Percentiles rank a stretch among this genome's conserved stretches.
Evolutionary conservation across 2,113 vertebrate genomes (phyloP).

Genomic region (Tychaedon coryphoeus): DNA sequence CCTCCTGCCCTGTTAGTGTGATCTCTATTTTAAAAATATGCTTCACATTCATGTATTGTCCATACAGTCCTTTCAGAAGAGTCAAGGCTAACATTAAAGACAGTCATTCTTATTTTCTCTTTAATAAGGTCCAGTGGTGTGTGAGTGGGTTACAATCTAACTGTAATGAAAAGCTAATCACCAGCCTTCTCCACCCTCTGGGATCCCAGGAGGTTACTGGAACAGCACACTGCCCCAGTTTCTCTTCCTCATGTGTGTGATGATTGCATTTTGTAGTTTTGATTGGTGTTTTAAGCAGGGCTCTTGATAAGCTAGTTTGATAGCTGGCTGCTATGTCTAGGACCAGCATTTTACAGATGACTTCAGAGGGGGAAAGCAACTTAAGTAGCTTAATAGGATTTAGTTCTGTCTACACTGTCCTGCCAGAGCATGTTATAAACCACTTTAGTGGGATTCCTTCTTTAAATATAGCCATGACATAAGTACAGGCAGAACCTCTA

Average conservation of each 20-base stretch:
- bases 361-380: conserved; percentile 39
- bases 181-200: not conserved
- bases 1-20: not conserved
- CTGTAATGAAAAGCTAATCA: conserved; percentile 18
- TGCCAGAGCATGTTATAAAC: conserved; percentile 13
- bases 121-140: not conserved
- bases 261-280: not conserved
- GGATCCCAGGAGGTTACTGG: conserved; percentile 38
- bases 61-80: not conserved
- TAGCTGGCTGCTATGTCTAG: not conserved
- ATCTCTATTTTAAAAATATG: not conserved
- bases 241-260: not conserved
- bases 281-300: conserved; percentile 4
- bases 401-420: conserved; percentile 28
- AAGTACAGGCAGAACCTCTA: not conserved
- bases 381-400: conserved; percentile 57
- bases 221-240: conserved; percentile 37
- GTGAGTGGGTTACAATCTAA: not conserved
- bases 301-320: not conserved
- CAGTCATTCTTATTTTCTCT: not conserved
- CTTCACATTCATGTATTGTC: not conserved
- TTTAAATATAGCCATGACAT: conserved; percentile 36
- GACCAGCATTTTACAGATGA: conserved; percentile 15
- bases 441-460: conserved; percentile 46
- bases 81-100: not conserved